phyloP scores from a whole-genome alignment of 2,888 invertebrate species.

The Tenthredo scrophulariae region DNA sequence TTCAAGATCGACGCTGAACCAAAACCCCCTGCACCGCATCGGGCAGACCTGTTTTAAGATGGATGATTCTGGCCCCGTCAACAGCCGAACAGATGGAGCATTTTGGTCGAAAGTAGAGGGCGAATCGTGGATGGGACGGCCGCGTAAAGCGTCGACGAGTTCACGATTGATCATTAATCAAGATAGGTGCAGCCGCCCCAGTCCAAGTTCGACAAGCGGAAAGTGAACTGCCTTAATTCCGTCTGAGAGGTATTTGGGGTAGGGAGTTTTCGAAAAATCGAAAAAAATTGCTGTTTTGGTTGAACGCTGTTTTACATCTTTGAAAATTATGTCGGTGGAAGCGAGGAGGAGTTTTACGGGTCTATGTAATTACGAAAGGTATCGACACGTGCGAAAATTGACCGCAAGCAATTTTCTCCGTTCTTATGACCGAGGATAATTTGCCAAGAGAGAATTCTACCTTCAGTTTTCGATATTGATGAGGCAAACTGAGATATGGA shows the following conservation, averaged over 20 bases:
- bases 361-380: neutral
- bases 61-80: constrained; percentile 38
- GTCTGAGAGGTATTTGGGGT: neutral
- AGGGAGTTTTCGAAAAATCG: neutral
- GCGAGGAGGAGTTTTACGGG: neutral
- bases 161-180: constrained; percentile 45
- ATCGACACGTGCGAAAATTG: neutral
- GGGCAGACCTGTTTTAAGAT: neutral
- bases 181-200: neutral
- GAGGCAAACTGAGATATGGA: neutral
- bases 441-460: neutral
- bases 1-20: constrained; percentile 3
- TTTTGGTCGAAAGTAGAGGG: constrained; percentile 17
- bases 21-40: neutral
- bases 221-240: constrained; percentile 13
- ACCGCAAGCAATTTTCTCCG: neutral
- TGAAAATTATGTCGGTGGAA: neutral
- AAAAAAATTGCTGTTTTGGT: neutral
- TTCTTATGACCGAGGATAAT: neutral
- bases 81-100: constrained; percentile 39
- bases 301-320: neutral
- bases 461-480: neutral
- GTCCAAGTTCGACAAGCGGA: neutral
- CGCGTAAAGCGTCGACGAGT: constrained; percentile 14
- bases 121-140: neutral